Evolutionary conservation across 2,888 invertebrate genomes (phyloP), one percentile per base, ranked within the genome.

Genomic region (Drosophila mimica): DNA sequence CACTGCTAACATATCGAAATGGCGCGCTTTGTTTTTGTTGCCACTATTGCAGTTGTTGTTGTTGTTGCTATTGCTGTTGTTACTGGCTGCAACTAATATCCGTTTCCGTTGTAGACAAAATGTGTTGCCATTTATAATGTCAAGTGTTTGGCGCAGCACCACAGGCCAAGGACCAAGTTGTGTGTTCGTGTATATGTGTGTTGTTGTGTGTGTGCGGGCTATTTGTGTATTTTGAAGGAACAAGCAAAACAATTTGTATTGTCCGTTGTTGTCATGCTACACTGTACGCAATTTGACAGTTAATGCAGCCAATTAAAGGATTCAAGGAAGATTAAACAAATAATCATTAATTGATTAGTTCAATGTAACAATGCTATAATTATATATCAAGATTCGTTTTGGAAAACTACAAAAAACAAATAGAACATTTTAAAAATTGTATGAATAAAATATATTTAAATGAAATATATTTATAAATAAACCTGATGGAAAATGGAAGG

Each of bases 71-170:
- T 49, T 60, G 69, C 28, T 52, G 51, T 38, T 65, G 69, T 30
- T 65, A 76, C 62, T 70, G 85, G 76, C 89, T 82, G 86, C 89
- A 89, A 89, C 91, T 91, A 91, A 91, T 91, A 91, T 91, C 91
- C 91, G 91, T 89, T 91, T 91, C 91, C 91, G 91, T 90, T 91
- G 82, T 89, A 88, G 89, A 88, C 90, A 86, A 89, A 91, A 91
- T 91, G 90, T 91, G 82, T 84, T 89, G 91, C 90, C 91, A 91
- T 91, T 91, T 90, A 87, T 91, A 89, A 87, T 83, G 82, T 77
- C 90, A 83, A 88, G 87, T 83, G 79, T 77, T 79, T 75, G 84
- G 81, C 73, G 76, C 72, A 73, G 65, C 43, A 67, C 58, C 53
- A 57, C 72, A 59, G 40, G 34, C 34, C 33, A 52, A 52, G 53